phyloP scores from a whole-genome alignment of 2,797 vertebrate species.

The Lindbergichthys nudifrons region DNA sequence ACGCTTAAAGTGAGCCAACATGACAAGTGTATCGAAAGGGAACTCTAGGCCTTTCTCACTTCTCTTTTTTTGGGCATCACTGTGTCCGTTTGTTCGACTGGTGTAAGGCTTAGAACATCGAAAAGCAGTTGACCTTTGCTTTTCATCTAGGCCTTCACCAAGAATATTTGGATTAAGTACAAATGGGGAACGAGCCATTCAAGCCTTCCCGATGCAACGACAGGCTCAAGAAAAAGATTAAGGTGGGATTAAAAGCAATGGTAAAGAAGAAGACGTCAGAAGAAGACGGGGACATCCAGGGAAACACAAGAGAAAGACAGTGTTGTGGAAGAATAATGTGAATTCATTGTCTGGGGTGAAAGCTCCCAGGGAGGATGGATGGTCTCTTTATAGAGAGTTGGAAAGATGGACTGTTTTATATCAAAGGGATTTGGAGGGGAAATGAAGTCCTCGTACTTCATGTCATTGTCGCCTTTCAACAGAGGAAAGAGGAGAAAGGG shows the following conservation, averaged over 20 bases:
- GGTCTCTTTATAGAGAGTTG: slow-evolving; percentile 68
- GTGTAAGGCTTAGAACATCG: slow-evolving; percentile 32
- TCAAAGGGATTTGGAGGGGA: slow-evolving; percentile 66
- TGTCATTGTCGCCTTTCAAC: slow-evolving; percentile 62
- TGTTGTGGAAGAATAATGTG: slow-evolving; percentile 71
- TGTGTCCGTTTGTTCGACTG: slow-evolving; percentile 12
- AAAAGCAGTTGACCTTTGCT: slow-evolving; percentile 66
- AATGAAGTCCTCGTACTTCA: slow-evolving; percentile 52
- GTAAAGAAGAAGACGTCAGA: slow-evolving; percentile 24
- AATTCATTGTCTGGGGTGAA: slow-evolving; percentile 69
- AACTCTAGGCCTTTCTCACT: not conserved
- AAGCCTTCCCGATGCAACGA: slow-evolving; percentile 50
- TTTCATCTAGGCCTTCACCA: slow-evolving; percentile 58
- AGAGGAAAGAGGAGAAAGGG: slow-evolving; percentile 31
- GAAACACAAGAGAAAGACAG: slow-evolving; percentile 29
- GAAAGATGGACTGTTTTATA: slow-evolving; percentile 58
- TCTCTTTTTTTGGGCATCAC: slow-evolving; percentile 17
- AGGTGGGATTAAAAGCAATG: slow-evolving; percentile 56
- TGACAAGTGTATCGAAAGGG: slow-evolving; percentile 18
- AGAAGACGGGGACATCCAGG: slow-evolving; percentile 20
- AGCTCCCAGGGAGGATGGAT: slow-evolving; percentile 65
- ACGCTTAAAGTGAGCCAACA: slow-evolving; percentile 11
- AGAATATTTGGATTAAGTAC: slow-evolving; percentile 78
- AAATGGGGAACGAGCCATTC: slow-evolving; percentile 72
- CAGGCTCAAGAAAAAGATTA: slow-evolving; percentile 56